Conservation (phyloP, 2,888 invertebrate species). For the Endotricha flammealis region DNA sequence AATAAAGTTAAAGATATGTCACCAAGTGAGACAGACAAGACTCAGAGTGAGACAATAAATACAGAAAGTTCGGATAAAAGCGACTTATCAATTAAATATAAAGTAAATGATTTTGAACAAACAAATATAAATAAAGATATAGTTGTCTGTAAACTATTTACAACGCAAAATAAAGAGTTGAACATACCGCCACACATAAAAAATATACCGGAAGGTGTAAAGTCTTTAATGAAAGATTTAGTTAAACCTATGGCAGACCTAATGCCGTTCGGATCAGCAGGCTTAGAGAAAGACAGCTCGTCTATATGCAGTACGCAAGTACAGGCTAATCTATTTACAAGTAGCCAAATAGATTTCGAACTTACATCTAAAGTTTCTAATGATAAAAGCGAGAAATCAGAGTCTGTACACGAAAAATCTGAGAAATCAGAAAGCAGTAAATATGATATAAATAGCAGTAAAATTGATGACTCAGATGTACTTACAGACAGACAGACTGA, state of each 20-base stretch:
- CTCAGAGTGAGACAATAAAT: too few relatives aligned
- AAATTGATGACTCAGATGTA: too few relatives aligned
- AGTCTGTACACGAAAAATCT: constrained; percentile 24
- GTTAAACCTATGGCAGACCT: constrained; percentile 53
- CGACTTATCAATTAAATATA: too few relatives aligned
- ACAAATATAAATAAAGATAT: constrained; percentile 21
- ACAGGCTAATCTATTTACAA: constrained; percentile 49
- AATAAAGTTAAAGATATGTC: too few relatives aligned
- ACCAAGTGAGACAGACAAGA: too few relatives aligned
- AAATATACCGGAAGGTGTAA: constrained; percentile 50
- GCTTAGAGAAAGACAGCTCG: constrained; percentile 14
- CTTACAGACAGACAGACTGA: too few relatives aligned
- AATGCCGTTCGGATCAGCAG: constrained; percentile 31
- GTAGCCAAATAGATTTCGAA: constrained; percentile 65
- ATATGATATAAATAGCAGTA: too few relatives aligned
- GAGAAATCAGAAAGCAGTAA: too few relatives aligned
- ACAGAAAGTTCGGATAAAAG: too few relatives aligned
- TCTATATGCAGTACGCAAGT: constrained; percentile 47
- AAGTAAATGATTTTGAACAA: too few relatives aligned
- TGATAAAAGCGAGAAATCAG: too few relatives aligned
- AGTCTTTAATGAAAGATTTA: constrained; percentile 57
- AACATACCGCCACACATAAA: constrained; percentile 53
- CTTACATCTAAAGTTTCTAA: too few relatives aligned
- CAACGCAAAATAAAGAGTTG: constrained; percentile 27
- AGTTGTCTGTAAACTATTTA: constrained; percentile 27